Percentiles rank a stretch among this genome's conserved stretches.
Conservation (phyloP, 2,888 invertebrate species). For the Acleris cristana region DNA sequence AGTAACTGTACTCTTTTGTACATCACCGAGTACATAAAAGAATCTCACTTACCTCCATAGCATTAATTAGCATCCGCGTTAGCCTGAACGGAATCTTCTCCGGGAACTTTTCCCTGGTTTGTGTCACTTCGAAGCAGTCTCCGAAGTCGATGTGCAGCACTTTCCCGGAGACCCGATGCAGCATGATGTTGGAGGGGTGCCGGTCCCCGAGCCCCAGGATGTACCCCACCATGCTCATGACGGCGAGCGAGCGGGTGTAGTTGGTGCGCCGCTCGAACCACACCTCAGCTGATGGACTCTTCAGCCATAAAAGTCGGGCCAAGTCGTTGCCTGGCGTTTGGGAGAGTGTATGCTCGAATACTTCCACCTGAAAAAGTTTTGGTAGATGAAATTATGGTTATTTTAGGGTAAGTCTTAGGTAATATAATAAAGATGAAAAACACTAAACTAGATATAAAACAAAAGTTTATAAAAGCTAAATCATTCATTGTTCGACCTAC, state of each 20-base stretch:
- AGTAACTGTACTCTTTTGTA: too few species aligned
- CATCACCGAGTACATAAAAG: background rate
- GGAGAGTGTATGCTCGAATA: conserved; percentile 98
- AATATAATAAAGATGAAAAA: too few species aligned
- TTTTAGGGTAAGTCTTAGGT: too few species aligned
- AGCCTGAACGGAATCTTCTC: conserved; percentile 98
- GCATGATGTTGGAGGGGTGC: conserved; percentile 99
- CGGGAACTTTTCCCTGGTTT: conserved; percentile 98
- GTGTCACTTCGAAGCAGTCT: conserved; percentile 99
- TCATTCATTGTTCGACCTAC: conserved; percentile 63
- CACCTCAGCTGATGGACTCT: conserved; percentile 98
- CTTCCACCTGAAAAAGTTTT: conserved; percentile 86
- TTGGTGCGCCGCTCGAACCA: conserved; percentile 99
- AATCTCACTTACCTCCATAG: conserved; percentile 89
- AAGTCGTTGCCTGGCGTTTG: conserved; percentile 98
- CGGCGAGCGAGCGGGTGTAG: conserved; percentile 97
- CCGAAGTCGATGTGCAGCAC: conserved; percentile 99
- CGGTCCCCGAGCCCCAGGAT: conserved; percentile 98
- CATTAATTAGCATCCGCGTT: conserved; percentile 98
- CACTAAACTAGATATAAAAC: too few species aligned
- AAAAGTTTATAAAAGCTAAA: background rate
- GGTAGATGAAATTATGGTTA: background rate
- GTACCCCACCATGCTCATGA: conserved; percentile 99
- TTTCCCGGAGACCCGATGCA: conserved; percentile 97
- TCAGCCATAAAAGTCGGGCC: conserved; percentile 96